These are phyloP conservation scores for Leuctra nigra DNA, from an alignment of 2,888 invertebrate species.

Conservation along the genomic window DNA sequence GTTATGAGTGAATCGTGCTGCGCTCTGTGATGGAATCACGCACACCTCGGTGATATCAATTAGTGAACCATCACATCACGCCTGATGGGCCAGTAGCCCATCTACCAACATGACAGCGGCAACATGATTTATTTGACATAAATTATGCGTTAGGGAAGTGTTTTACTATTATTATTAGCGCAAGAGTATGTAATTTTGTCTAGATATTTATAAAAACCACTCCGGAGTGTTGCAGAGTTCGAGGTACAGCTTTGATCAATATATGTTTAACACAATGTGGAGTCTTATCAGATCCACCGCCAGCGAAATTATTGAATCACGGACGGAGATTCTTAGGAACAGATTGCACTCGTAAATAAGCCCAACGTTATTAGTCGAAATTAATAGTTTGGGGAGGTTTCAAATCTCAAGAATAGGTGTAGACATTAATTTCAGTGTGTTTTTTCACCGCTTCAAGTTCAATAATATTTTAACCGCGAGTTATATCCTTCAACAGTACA, in stretches of 20 bases:
- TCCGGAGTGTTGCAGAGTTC: neutral
- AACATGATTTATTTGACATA: slow-evolving; percentile 27
- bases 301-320: slow-evolving; percentile 2
- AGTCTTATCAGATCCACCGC: neutral
- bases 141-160: slow-evolving; percentile 25
- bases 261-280: neutral
- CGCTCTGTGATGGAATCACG: too few relatives aligned
- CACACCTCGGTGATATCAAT: too few relatives aligned
- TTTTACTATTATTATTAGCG: slow-evolving; percentile 16
- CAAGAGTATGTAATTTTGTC: slow-evolving; percentile 5
- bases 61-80: too few relatives aligned
- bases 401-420: too few relatives aligned
- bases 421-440: too few relatives aligned
- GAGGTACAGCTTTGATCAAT: slow-evolving; percentile 3
- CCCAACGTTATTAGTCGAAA: too few relatives aligned
- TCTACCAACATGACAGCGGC: neutral
- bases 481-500: too few relatives aligned
- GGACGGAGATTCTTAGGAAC: neutral
- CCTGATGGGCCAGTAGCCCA: slow-evolving; percentile 6
- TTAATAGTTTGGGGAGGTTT: too few relatives aligned
- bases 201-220: slow-evolving; percentile 11
- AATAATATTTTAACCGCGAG: too few relatives aligned
- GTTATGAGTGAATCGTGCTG: too few relatives aligned
- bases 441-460: too few relatives aligned
- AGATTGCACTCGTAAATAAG: too few relatives aligned